Percentiles rank a stretch among this genome's conserved stretches.
phyloP scores from a whole-genome alignment of 2,113 vertebrate genomes.

The Smithornis capensis region DNA sequence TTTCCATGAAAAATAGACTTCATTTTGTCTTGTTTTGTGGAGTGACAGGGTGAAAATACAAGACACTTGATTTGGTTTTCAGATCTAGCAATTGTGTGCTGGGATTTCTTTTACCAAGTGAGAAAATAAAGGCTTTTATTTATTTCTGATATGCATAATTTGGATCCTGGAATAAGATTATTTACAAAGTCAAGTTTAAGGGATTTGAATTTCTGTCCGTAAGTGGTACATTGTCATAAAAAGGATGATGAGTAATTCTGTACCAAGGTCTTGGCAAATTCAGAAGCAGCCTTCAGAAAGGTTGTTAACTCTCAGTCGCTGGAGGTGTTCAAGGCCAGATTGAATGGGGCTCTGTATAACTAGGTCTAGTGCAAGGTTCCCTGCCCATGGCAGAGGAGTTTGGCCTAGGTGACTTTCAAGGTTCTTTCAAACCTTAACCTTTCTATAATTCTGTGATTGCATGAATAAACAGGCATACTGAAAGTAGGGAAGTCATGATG shows the following conservation, averaged over 20 bases:
- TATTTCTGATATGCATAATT: not conserved
- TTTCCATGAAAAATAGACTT: not conserved
- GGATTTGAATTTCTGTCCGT: not conserved
- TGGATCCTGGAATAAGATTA: not conserved
- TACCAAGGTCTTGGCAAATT: not conserved
- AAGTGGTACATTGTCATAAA: not conserved
- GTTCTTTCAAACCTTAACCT: not conserved
- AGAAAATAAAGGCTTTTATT: not conserved
- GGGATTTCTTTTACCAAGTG: not conserved
- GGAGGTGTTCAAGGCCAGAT: too few relatives aligned
- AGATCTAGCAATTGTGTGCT: not conserved
- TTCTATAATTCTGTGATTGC: not conserved
- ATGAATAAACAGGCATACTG: not conserved
- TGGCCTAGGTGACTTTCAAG: not conserved
- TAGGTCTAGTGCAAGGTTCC: not conserved
- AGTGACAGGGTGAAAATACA: not conserved
- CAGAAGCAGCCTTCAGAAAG: not conserved
- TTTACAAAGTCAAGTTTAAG: not conserved
- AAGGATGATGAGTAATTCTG: not conserved
- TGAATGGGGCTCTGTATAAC: not conserved
- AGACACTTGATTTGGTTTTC: not conserved
- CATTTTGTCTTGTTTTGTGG: not conserved
- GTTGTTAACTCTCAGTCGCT: not conserved
- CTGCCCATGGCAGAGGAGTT: not conserved
- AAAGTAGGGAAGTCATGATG: not conserved